Evolutionary conservation across 2,888 invertebrate genomes (phyloP).

Genomic region (Melipona beecheii): DNA sequence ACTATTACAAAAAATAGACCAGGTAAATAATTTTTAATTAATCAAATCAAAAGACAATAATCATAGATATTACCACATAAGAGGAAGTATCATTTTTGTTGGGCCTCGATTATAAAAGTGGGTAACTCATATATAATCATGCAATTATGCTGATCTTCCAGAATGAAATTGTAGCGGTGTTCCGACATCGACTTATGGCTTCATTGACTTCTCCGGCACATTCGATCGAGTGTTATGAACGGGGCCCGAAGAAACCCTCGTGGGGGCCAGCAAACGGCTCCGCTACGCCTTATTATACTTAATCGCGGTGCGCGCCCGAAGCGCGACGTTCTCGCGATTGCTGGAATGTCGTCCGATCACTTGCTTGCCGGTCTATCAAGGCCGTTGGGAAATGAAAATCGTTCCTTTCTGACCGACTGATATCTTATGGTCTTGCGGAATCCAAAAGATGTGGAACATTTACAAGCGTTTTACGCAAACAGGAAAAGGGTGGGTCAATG

Average conservation of each 20-base stretch:
- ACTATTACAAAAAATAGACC: background rate
- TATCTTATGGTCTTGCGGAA: constrained; percentile 35
- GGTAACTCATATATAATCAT: background rate
- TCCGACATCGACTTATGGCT: constrained; percentile 18
- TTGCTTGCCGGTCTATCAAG: constrained; percentile 77
- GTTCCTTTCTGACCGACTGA: constrained; percentile 65
- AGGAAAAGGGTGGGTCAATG: constrained; percentile 38
- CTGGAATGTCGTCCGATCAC: constrained; percentile 81
- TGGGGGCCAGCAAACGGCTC: constrained; percentile 36
- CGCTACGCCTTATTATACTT: constrained; percentile 61
- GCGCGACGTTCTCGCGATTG: constrained; percentile 74
- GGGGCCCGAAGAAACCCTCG: constrained; percentile 6
- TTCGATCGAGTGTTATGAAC: constrained; percentile 1
- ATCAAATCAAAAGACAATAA: background rate
- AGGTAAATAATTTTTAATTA: background rate
- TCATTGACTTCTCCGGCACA: constrained; percentile 9
- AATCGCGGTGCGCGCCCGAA: constrained; percentile 64
- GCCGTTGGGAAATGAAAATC: constrained; percentile 80
- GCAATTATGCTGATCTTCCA: no score
- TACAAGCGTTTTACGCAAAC: background rate
- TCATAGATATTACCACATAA: background rate
- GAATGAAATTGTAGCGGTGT: background rate
- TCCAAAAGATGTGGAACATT: constrained; percentile 57
- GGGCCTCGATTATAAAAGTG: no score
- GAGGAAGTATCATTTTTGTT: background rate